phyloP scores from a whole-genome alignment of 2,888 invertebrate genomes.

The Cartodere bifasciata region DNA sequence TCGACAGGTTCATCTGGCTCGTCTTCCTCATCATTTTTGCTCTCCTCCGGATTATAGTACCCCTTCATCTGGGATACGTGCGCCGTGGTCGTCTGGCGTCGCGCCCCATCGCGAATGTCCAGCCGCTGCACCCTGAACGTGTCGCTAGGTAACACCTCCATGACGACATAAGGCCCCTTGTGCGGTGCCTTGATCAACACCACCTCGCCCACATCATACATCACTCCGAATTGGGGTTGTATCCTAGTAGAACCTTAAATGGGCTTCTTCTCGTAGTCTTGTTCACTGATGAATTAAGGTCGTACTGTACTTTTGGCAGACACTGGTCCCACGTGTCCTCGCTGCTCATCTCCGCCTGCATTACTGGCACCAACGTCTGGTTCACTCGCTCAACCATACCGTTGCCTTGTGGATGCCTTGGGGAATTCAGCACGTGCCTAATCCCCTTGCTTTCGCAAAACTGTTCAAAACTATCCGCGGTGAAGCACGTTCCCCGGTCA shows the following conservation, averaged over 20 bases:
- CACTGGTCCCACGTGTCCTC: constrained; percentile 4
- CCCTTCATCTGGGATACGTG: no score
- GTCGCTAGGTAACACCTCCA: no score
- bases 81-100: no score
- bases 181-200: no score
- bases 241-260: constrained; percentile 5
- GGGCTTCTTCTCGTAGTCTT: constrained; percentile 6
- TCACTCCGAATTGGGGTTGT: no score
- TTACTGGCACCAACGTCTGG: constrained; percentile 3
- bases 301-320: constrained; percentile 5
- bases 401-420: constrained; percentile 4
- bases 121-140: no score
- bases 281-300: constrained; percentile 3
- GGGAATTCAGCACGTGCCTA: constrained; percentile 3
- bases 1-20: no score
- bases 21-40: no score
- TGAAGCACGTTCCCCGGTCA: constrained; percentile 10
- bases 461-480: constrained; percentile 1
- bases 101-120: no score
- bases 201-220: no score
- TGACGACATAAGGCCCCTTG: no score
- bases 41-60: no score
- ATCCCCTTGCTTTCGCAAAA: constrained; percentile 8
- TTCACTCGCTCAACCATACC: constrained; percentile 9
- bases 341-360: constrained; percentile 3